These are phyloP conservation scores for Uloborus diversus DNA, from an alignment of 1,140 invertebrate species.

Conservation along the genomic window DNA sequence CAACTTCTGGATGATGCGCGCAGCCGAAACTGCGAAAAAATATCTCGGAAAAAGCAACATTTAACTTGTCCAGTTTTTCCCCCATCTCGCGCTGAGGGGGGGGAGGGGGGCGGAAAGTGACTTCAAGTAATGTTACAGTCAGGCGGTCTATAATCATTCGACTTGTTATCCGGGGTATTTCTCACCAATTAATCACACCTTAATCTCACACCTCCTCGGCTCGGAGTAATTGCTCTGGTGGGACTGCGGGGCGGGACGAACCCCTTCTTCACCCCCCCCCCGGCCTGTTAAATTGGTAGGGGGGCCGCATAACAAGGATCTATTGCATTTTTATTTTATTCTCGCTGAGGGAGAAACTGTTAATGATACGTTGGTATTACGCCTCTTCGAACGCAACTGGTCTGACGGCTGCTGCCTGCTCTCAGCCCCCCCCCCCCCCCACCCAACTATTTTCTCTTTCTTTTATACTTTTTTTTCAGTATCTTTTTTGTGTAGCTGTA, in stretches of 20 bases:
- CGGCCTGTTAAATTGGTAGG: neutral
- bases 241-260: slow-evolving; percentile 39
- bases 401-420: slow-evolving; percentile 8
- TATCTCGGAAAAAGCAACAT: no score
- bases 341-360: slow-evolving; percentile 36
- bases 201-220: slow-evolving; percentile 50
- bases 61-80: no score
- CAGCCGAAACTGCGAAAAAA: no score
- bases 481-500: no score
- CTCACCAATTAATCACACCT: slow-evolving; percentile 52
- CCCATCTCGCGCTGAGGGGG: no score
- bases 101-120: no score
- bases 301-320: slow-evolving; percentile 18
- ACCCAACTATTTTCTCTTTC: no score
- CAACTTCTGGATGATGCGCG: no score
- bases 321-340: slow-evolving; percentile 53
- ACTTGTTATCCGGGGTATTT: slow-evolving; percentile 49
- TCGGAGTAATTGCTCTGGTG: slow-evolving; percentile 52
- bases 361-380: slow-evolving; percentile 48
- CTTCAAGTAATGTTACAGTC: no score
- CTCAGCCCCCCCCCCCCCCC: neutral
- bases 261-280: slow-evolving; percentile 24
- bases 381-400: slow-evolving; percentile 43
- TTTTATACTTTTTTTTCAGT: no score
- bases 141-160: slow-evolving; percentile 31